These are phyloP conservation scores for Sarcophaga rosellei DNA, from an alignment of 2,888 invertebrate species.

Conservation along the genomic window DNA sequence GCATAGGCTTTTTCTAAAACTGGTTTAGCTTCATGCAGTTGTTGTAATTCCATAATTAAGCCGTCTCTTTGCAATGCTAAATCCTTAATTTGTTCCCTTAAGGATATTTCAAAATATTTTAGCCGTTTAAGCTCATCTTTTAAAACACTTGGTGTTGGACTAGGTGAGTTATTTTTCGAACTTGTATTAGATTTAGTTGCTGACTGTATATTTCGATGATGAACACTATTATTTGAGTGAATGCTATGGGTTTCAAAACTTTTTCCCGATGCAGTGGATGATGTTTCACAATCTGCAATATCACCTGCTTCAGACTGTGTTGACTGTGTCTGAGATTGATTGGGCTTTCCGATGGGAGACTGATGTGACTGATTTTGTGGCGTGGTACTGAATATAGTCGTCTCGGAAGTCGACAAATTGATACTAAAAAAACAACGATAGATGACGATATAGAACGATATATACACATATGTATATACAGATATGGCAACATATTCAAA, in stretches of 20 bases:
- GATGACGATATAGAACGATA: neutral
- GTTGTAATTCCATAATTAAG: slow-evolving; percentile 81
- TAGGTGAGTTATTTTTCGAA: slow-evolving; percentile 70
- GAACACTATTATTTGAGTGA: slow-evolving; percentile 77
- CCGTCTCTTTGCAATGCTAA: slow-evolving; percentile 80
- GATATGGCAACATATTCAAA: neutral
- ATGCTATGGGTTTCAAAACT: slow-evolving; percentile 80
- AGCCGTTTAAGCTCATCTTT: slow-evolving; percentile 80
- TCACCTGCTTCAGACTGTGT: slow-evolving; percentile 73
- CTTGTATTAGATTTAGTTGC: slow-evolving; percentile 72
- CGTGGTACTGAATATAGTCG: slow-evolving; percentile 79
- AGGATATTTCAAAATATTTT: slow-evolving; percentile 79
- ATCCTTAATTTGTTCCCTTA: slow-evolving; percentile 80
- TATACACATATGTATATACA: neutral
- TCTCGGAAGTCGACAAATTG: slow-evolving; percentile 79
- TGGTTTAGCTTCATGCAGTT: slow-evolving; percentile 81
- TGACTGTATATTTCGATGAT: slow-evolving; percentile 60
- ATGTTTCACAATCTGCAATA: slow-evolving; percentile 78
- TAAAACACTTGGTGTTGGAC: slow-evolving; percentile 76
- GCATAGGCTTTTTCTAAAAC: slow-evolving; percentile 81
- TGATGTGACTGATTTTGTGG: slow-evolving; percentile 72
- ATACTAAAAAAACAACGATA: slow-evolving; percentile 69
- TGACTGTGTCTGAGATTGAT: slow-evolving; percentile 71
- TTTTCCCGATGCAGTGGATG: slow-evolving; percentile 79
- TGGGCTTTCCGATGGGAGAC: slow-evolving; percentile 77